These are phyloP conservation scores for Zaprionus camerounensis DNA, from an alignment of 1,140 invertebrate species.

Conservation along the genomic window DNA sequence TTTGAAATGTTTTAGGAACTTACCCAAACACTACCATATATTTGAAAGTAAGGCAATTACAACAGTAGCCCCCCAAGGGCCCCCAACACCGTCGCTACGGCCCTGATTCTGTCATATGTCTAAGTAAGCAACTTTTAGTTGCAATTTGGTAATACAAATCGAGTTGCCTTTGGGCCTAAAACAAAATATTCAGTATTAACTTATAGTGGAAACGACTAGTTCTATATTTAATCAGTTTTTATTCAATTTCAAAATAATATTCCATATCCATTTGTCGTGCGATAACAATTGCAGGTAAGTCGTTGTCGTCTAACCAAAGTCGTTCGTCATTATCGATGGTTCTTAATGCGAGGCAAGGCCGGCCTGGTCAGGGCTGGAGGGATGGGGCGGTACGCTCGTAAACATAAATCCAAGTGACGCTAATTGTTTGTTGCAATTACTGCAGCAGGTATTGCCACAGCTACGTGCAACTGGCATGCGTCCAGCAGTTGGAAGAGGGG, in stretches of 20 bases:
- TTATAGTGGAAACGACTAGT: neutral
- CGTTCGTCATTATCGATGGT: conserved; percentile 3
- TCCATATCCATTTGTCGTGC: neutral
- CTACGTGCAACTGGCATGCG: conserved; percentile 53
- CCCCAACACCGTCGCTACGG: too few species aligned
- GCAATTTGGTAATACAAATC: too few species aligned
- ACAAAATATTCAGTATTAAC: neutral
- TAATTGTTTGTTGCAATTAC: conserved; percentile 83
- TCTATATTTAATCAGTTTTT: neutral
- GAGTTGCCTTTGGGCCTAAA: too few species aligned
- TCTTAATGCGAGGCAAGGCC: neutral
- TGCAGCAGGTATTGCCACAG: conserved; percentile 69
- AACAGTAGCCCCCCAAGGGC: too few species aligned
- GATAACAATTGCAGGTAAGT: neutral
- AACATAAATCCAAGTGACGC: conserved; percentile 81
- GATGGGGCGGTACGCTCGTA: conserved; percentile 46
- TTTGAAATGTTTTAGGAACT: too few species aligned
- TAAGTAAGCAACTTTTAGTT: too few species aligned
- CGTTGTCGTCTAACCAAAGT: neutral
- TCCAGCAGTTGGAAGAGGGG: conserved; percentile 5
- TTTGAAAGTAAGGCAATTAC: too few species aligned
- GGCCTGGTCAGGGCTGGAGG: neutral
- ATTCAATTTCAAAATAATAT: neutral
- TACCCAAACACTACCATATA: too few species aligned
- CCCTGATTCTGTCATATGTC: too few species aligned